Evolutionary conservation across 2,888 invertebrate species (phyloP).

Genomic region (Pachymerium ferrugineum): DNA sequence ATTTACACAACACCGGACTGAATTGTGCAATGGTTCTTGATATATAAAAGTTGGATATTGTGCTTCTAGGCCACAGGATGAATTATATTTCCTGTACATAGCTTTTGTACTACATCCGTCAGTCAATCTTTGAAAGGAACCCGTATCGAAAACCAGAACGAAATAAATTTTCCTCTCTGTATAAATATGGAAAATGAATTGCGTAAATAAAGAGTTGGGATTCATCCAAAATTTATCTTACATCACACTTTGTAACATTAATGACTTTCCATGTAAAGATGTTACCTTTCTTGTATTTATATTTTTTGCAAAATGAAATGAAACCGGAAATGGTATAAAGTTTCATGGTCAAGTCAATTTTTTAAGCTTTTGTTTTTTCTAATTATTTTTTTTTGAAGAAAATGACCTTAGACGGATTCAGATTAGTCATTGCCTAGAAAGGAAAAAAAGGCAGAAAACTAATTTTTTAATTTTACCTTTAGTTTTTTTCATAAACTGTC

Average conservation of each 20-base stretch:
- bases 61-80: conserved; percentile 24
- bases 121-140: not conserved
- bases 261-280: not conserved
- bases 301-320: no score
- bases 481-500: no score
- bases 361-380: not conserved
- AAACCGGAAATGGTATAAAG: conserved; percentile 10
- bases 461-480: not conserved
- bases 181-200: not conserved
- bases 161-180: not conserved
- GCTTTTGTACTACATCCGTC: not conserved
- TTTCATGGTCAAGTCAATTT: conserved; percentile 14
- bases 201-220: not conserved
- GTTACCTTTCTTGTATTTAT: no score
- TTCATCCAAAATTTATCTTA: not conserved
- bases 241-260: not conserved
- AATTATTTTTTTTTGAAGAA: not conserved
- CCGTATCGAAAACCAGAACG: not conserved
- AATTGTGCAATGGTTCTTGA: not conserved
- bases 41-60: conserved; percentile 23
- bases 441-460: not conserved
- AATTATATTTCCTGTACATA: not conserved
- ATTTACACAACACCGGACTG: conserved; percentile 10
- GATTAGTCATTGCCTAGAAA: not conserved
- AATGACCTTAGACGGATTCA: not conserved